Evolutionary conservation across 1,140 invertebrate species (phyloP).

Genomic region (Riptortus pedestris): DNA sequence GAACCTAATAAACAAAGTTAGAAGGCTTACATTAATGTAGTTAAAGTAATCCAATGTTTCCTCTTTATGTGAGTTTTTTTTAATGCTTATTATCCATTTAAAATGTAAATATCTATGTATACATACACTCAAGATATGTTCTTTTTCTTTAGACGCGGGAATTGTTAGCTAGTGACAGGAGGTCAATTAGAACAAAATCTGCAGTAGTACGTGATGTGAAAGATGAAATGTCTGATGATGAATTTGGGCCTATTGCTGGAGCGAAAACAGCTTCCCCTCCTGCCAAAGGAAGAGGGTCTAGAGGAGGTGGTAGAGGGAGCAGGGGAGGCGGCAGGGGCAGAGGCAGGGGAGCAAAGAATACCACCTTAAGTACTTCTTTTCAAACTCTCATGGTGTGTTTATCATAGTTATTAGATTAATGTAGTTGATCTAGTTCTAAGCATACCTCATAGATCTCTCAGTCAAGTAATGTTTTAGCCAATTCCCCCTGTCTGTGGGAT

Average conservation of each 20-base stretch:
- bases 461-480: too few species aligned
- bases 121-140: not conserved
- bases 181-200: too few species aligned
- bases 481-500: too few species aligned
- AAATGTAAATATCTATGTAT: not conserved
- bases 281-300: not conserved
- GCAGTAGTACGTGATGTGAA: not conserved
- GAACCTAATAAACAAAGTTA: not conserved
- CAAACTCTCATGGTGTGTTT: too few species aligned
- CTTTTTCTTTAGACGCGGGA: constrained; percentile 1
- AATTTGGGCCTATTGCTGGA: not conserved
- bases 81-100: not conserved
- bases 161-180: not conserved
- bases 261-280: not conserved
- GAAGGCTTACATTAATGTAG: not conserved
- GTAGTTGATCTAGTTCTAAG: too few species aligned
- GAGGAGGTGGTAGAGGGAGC: not conserved
- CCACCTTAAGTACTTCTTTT: too few species aligned
- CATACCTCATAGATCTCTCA: too few species aligned
- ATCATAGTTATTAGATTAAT: too few species aligned
- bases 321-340: not conserved
- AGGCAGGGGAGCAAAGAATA: not conserved
- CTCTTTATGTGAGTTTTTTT: not conserved
- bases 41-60: not conserved
- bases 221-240: not conserved